A percentile compares a stretch with the other conserved stretches of the same genome.
Conservation (phyloP, 2,888 invertebrate genomes). For the Drosophila lutescens region DNA sequence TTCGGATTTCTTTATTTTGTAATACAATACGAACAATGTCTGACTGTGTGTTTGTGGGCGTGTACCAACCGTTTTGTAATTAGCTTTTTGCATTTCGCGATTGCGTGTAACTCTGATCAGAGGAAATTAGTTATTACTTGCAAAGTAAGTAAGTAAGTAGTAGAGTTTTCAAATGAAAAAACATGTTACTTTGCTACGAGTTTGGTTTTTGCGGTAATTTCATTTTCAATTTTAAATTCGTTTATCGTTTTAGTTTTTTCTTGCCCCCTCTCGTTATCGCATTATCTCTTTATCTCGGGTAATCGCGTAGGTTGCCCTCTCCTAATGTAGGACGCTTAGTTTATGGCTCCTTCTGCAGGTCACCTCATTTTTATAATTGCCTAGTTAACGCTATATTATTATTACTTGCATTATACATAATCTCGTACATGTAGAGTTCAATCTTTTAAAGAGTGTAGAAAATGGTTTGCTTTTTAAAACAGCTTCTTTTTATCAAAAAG, state of each 20-base stretch:
- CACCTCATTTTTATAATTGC: conserved; percentile 57
- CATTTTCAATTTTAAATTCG: conserved; percentile 65
- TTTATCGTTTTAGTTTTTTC: conserved; percentile 45
- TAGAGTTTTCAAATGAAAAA: conserved; percentile 50
- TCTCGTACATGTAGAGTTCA: conserved; percentile 74
- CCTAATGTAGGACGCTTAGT: conserved; percentile 79
- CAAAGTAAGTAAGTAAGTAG: conserved; percentile 52
- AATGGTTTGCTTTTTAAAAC: conserved; percentile 76
- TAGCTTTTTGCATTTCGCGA: conserved; percentile 51
- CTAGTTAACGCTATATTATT: conserved; percentile 77
- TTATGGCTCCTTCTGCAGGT: conserved; percentile 52
- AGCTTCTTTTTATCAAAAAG: conserved; percentile 81
- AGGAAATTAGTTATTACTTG: conserved; percentile 61
- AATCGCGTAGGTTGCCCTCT: conserved; percentile 63
- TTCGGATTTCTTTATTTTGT: conserved; percentile 48
- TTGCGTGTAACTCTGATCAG: conserved; percentile 70
- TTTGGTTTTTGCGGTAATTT: conserved; percentile 32
- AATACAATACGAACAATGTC: conserved; percentile 58
- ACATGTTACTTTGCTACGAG: conserved; percentile 40
- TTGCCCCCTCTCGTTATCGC: conserved; percentile 39
- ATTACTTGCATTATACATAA: conserved; percentile 67
- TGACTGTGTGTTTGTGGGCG: conserved; percentile 40
- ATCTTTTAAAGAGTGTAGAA: conserved; percentile 80
- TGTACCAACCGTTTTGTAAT: conserved; percentile 67
- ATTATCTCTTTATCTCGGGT: conserved; percentile 10